Conservation (phyloP, 2,113 vertebrate species). For the Cygnus atratus region DNA sequence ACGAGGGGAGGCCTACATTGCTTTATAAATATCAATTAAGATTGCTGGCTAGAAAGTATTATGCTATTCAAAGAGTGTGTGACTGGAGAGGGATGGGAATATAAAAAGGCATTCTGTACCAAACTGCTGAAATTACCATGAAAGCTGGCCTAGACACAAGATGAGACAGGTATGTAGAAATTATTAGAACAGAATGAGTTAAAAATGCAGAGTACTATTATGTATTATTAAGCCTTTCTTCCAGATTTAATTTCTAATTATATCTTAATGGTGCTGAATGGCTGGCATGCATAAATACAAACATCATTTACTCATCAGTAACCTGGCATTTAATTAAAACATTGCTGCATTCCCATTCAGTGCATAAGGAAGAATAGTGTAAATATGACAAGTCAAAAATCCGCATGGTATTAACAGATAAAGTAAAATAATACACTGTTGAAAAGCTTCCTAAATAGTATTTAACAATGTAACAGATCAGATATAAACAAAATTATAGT, state of each 20-base stretch:
- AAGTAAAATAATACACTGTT: neutral
- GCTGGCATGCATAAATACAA: conserved; percentile 23
- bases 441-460: neutral
- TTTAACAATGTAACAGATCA: conserved; percentile 8
- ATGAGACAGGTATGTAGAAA: neutral
- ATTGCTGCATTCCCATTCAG: neutral
- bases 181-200: neutral
- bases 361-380: neutral
- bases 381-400: conserved; percentile 24
- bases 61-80: neutral
- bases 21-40: neutral
- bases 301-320: conserved; percentile 56
- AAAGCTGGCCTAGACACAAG: neutral
- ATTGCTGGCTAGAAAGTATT: neutral
- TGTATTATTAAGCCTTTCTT: conserved; percentile 1
- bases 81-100: neutral
- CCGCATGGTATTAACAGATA: neutral
- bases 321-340: conserved; percentile 58
- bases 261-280: conserved; percentile 38
- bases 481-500: neutral
- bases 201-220: conserved; percentile 14
- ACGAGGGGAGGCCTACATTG: neutral
- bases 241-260: conserved; percentile 55
- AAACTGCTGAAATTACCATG: neutral
- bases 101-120: neutral